Base-by-base conservation (phyloP, 2,797 vertebrate species). In the Streptopelia turtur region DNA sequence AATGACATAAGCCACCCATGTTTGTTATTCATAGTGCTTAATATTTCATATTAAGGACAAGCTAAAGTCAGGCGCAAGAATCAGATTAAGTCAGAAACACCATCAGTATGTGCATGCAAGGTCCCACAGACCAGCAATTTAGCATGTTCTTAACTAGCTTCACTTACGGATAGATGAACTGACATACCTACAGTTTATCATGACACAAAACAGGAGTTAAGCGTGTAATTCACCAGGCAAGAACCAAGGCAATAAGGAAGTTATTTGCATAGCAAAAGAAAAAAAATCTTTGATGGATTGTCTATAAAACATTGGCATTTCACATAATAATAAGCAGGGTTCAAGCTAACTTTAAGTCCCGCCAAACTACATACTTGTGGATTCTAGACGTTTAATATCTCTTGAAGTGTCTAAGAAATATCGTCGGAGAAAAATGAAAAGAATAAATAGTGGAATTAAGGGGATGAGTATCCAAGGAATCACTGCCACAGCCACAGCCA, bases 341-440 rank as follows among this genome's bases (percentile, higher is more conserved):
- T 91, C 60, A 86, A 83, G 79, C 74, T 89, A 92, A 83, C 69
- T 82, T 83, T 49, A 72, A 66, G 33, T 82, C 37, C 82, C 35
- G 0, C 59, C 91, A 94, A 92, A n/a, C 87, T 85, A 98, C 98
- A 97, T 98, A 99, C 99, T 98, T 94, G 98, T 98, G 77, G 98
- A 98, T 96, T 99, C 98, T 24, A 99, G 98, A 55, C 98, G 98
- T 97, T 99, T 99, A 97, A 99, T 98, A 94, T 99, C 98, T 95
- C 98, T 98, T 64, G 98, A 98, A 12, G 99, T 99, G 95, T 98
- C 97, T 96, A 99, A 98, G 97, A 99, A 99, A 96, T 99, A 99
- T 43, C 96, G 94, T 45, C 98, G 98, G 75, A 99, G 98, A 92
- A 98, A 93, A 96, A 99, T 96, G 97, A 99, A 99, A 96, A 98